A percentile compares a stretch with the other conserved stretches of the same genome.
These are phyloP conservation scores for Palythoa heliodiscus DNA, from an alignment of 92 coral and sea anemone genomes.

Conservation along the genomic window DNA sequence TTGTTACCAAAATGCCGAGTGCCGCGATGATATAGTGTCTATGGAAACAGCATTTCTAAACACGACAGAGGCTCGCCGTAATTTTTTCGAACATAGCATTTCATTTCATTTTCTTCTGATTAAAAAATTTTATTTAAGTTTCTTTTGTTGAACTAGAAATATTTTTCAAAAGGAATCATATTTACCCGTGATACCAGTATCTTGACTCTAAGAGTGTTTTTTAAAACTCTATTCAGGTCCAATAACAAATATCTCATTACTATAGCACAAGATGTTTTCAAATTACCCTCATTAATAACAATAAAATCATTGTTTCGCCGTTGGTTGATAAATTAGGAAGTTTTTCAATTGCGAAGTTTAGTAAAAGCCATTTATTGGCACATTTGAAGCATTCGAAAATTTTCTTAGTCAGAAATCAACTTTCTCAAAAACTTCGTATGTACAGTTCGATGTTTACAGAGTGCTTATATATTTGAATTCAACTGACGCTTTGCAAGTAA, in stretches of 20 bases:
- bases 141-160: neutral
- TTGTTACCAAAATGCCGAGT: neutral
- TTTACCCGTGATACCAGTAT: neutral
- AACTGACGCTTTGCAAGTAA: too few relatives aligned
- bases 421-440: neutral
- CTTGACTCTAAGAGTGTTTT: neutral
- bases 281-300: neutral
- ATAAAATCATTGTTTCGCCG: neutral
- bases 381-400: neutral
- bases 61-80: neutral
- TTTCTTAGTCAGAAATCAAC: neutral
- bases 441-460: neutral
- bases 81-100: neutral
- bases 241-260: neutral
- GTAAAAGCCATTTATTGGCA: neutral
- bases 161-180: neutral
- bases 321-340: neutral
- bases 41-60: conserved; percentile 23
- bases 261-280: neutral
- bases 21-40: conserved; percentile 7
- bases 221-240: neutral
- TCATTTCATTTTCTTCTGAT: neutral
- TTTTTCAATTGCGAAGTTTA: neutral
- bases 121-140: neutral
- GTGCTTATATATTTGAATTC: neutral